phyloP scores from a whole-genome alignment of 2,797 vertebrate genomes.

The Champsocephalus gunnari region DNA sequence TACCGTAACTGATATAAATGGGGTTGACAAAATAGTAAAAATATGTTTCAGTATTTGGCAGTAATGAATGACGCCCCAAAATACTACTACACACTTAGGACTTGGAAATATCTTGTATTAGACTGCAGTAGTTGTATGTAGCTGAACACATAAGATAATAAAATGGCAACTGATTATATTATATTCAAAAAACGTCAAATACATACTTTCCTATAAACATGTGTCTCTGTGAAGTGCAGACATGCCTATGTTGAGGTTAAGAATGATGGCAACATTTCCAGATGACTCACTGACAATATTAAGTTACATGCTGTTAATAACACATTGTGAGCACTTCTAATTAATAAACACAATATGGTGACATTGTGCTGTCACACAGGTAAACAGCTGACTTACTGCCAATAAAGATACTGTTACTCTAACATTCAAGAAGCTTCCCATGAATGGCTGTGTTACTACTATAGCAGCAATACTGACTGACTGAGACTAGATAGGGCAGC shows the following conservation, averaged over 20 bases:
- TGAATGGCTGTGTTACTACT: constrained; percentile 49
- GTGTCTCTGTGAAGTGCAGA: background rate
- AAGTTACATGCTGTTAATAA: background rate
- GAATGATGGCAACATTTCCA: background rate
- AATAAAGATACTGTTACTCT: constrained; percentile 55
- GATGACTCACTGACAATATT: background rate
- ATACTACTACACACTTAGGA: background rate
- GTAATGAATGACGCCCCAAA: too few relatives aligned
- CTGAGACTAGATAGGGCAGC: background rate
- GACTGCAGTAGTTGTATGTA: background rate
- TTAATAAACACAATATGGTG: background rate
- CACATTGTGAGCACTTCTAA: background rate
- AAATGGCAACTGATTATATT: background rate
- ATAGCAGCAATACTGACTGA: constrained; percentile 22
- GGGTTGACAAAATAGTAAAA: background rate
- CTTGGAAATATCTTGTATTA: background rate
- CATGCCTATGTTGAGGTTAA: background rate
- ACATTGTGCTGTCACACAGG: constrained; percentile 14
- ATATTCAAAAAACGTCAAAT: background rate
- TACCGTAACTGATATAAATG: background rate
- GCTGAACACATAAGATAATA: background rate
- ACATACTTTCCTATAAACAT: background rate
- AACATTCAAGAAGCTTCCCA: constrained; percentile 75
- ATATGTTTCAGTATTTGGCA: background rate
- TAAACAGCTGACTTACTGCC: constrained; percentile 29